These are phyloP conservation scores for Alviniconcha strummeri DNA, from an alignment of 2,888 invertebrate genomes.

Conservation along the genomic window DNA sequence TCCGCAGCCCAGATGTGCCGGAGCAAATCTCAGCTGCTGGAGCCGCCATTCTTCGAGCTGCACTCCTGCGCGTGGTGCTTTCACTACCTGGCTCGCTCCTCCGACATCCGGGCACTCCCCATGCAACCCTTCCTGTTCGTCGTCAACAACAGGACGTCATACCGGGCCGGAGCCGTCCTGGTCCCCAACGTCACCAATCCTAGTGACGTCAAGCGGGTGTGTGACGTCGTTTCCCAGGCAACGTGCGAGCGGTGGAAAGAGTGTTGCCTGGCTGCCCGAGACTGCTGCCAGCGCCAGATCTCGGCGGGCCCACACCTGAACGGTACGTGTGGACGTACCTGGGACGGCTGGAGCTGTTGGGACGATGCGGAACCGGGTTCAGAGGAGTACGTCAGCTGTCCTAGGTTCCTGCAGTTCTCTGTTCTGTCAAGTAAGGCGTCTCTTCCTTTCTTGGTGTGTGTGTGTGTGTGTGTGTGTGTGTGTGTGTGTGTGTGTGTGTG, in stretches of 20 bases:
- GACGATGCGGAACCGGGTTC: constrained; percentile 50
- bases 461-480: too few species aligned
- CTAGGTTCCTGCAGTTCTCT: constrained; percentile 51
- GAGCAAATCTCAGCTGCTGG: constrained; percentile 40
- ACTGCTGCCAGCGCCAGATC: constrained; percentile 53
- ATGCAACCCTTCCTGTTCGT: constrained; percentile 36
- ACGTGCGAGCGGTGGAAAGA: constrained; percentile 55
- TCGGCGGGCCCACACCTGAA: constrained; percentile 33
- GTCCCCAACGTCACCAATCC: constrained; percentile 45
- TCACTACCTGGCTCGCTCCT: constrained; percentile 48
- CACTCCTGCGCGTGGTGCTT: constrained; percentile 57
- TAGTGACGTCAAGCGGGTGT: constrained; percentile 41
- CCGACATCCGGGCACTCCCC: constrained; percentile 34
- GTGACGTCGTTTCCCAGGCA: constrained; percentile 43
- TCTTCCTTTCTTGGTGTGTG: background rate
- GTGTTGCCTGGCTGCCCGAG: constrained; percentile 53
- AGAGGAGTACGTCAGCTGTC: constrained; percentile 50
- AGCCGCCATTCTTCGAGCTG: constrained; percentile 42
- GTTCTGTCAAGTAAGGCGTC: constrained; percentile 51
- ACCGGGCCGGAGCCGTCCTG: constrained; percentile 33
- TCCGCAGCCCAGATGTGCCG: constrained; percentile 36
- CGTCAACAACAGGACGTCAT: constrained; percentile 38
- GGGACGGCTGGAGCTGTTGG: constrained; percentile 66
- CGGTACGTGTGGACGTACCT: constrained; percentile 56
- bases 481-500: too few species aligned